Evolutionary conservation across 2,113 vertebrate species (phyloP).

Genomic region (Gallinago jamesoni): DNA sequence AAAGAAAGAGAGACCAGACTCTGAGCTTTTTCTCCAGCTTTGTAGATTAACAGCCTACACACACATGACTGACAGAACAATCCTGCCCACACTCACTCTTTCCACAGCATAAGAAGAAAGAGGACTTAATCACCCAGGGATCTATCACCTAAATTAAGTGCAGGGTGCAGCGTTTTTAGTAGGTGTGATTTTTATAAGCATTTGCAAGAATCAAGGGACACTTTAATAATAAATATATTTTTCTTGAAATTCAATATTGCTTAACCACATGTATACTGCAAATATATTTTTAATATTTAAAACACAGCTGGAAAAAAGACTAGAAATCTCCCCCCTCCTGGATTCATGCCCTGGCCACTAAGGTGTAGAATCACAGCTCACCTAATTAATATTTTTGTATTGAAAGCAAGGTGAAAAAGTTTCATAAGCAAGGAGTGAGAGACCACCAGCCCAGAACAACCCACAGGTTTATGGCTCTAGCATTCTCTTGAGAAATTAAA

Average conservation of each 20-base stretch:
- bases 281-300: background rate
- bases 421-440: background rate
- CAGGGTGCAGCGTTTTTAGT: background rate
- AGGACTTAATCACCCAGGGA: background rate
- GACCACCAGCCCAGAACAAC: background rate
- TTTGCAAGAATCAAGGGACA: background rate
- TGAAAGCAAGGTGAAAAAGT: background rate
- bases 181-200: background rate
- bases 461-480: background rate
- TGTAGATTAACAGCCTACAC: background rate
- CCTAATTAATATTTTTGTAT: background rate
- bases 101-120: background rate
- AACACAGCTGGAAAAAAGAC: background rate
- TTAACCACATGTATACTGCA: background rate
- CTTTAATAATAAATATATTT: background rate
- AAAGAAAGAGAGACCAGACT: background rate
- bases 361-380: background rate
- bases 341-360: background rate
- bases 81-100: background rate
- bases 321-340: background rate
- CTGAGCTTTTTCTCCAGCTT: background rate
- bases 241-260: background rate
- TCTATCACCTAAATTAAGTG: background rate
- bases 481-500: background rate
- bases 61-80: background rate